phyloP scores from a whole-genome alignment of 2,797 vertebrate genomes.

The Anguilla megastoma region DNA sequence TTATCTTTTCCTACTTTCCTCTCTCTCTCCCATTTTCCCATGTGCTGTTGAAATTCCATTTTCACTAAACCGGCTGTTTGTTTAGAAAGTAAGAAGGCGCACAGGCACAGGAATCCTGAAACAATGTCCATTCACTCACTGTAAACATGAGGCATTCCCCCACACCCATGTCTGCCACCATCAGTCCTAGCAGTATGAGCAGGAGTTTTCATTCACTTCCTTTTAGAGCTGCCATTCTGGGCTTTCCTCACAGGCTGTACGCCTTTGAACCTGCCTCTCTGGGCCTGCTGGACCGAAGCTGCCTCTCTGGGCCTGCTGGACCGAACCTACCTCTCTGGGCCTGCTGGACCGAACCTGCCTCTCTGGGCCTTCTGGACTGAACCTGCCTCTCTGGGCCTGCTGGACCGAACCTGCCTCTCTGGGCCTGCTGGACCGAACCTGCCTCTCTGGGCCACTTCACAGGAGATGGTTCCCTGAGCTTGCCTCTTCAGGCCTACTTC shows the following conservation, averaged over 20 bases:
- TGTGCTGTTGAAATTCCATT: constrained; percentile 39
- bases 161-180: constrained; percentile 34
- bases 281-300: neutral
- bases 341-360: neutral
- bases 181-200: constrained; percentile 42
- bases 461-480: constrained; percentile 13
- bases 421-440: neutral
- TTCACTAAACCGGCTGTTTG: constrained; percentile 43
- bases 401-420: constrained; percentile 2
- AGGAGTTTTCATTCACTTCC: neutral
- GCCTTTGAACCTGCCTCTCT: neutral
- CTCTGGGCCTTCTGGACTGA: neutral
- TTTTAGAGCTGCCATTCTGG: constrained; percentile 36
- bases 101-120: constrained; percentile 54
- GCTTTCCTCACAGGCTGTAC: constrained; percentile 54
- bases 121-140: constrained; percentile 55
- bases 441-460: neutral
- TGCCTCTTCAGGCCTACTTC: constrained; percentile 55
- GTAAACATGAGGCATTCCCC: constrained; percentile 23
- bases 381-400: constrained; percentile 53
- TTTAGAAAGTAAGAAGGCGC: constrained; percentile 39
- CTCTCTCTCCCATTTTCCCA: constrained; percentile 31
- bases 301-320: constrained; percentile 54
- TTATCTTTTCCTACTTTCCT: neutral
- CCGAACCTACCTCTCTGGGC: neutral